Evolutionary conservation across 1,140 invertebrate species (phyloP), one percentile per base, ranked within the genome.

Genomic region (Rhopalosiphum padi): DNA sequence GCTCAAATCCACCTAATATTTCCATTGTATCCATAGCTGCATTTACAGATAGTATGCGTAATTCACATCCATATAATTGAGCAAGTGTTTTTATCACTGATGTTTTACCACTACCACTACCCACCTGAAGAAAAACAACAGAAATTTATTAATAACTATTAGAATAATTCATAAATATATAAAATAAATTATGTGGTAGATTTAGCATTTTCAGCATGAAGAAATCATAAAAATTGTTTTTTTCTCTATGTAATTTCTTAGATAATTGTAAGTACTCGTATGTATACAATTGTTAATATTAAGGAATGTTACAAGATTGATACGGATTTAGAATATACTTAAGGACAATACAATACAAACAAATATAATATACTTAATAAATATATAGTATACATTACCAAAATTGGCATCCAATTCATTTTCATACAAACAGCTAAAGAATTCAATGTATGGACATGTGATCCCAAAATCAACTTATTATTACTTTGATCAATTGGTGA

Each of bases 11-110:
- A 90, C 99, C 99, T 11, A 99, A 96, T 86, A 99, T 96, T 95
- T 99, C 99, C 1, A 97, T 98, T 0, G 99, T 99, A 95, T 99
- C 99, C 97, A 99, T 99, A 82, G 98, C 97, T 60, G 98, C 97
- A 95, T 98, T 99, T 30, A 99, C 97, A n/a, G 97, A 96, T 93
- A 99, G 95, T 2, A 97, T 97, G 94, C 97, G 96, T 6, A 99
- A 95, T 91, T 97, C 96, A 94, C 97, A 96, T 1, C 98, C 98
- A 2, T 96, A 96, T 7, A 99, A 95, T 94, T 96, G 96, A 0
- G 98, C 97, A 46, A 99, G 95, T 37, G 97, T 96, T 95, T 97
- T 97, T 41, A 99, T 97, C 4, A 98, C 94, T 94, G 96, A 97
- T 90, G 97, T 98, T 96, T 99, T 99, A 1, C 99, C 99, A 94